Percentiles rank a stretch among this genome's conserved stretches.
Conservation (phyloP, 2,888 invertebrate species). For the Mechanitis mazaeus region DNA sequence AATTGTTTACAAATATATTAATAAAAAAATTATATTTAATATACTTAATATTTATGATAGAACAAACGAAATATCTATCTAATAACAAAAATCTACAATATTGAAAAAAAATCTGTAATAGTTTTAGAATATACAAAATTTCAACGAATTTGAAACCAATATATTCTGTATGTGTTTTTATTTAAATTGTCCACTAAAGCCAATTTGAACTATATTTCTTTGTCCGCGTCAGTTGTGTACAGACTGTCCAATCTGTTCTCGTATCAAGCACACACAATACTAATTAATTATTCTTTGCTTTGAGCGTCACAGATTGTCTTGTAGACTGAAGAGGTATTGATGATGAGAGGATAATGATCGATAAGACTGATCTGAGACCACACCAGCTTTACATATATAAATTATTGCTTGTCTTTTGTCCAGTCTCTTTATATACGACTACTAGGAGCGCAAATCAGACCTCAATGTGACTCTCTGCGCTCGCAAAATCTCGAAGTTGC, state of each 20-base stretch:
- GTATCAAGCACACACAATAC: constrained; percentile 21
- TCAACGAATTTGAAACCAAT: neutral
- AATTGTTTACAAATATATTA: neutral
- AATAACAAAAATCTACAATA: no score
- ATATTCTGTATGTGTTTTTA: neutral
- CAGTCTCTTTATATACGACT: no score
- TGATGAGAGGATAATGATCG: constrained; percentile 36
- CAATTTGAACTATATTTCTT: constrained; percentile 7
- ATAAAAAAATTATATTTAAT: neutral
- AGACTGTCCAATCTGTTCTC: constrained; percentile 17
- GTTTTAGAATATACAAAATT: neutral
- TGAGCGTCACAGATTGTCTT: constrained; percentile 41
- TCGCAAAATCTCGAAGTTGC: no score
- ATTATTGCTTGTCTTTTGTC: neutral
- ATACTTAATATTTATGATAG: neutral
- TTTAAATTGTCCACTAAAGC: neutral
- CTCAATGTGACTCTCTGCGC: no score
- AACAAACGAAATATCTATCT: no score
- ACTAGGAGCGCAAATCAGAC: no score
- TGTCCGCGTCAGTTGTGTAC: constrained; percentile 11
- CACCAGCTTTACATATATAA: neutral
- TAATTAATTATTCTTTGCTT: constrained; percentile 64
- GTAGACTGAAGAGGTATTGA: constrained; percentile 53
- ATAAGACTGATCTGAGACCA: constrained; percentile 9
- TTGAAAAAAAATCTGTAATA: no score